Base-by-base conservation (phyloP, 1,140 invertebrate species). In the Artemia franciscana region DNA sequence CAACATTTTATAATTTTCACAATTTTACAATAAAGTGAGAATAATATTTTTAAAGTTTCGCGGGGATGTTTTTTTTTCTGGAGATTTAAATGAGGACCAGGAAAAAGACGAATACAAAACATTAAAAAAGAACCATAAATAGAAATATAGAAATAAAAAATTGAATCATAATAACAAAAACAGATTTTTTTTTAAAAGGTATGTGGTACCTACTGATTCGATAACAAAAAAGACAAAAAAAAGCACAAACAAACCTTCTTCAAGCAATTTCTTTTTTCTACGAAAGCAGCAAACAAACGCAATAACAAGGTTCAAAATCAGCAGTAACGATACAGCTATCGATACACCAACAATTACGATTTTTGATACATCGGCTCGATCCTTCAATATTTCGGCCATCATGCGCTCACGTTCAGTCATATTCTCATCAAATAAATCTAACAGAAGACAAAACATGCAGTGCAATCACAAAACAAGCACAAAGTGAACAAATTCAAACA, bases 211-310 rank as follows among this genome's bases (percentile, higher is more conserved):
- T n/a, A n/a, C n/a, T n/a, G n/a, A n/a, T n/a, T n/a, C n/a, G n/a
- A n/a, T n/a, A n/a, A n/a, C n/a, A n/a, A n/a, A n/a, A n/a, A 60
- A 60, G 61, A 62, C 58, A 64, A 27, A 57, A 67, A 65, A 62
- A 57, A 60, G 73, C 62, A 65, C 60, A 67, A 61, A 65, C 65
- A 65, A 73, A 76, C 75, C 76, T 71, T 77, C 73, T 68, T 76
- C 74, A 21, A 77, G 67, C 57, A 72, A 66, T 72, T 83, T 82
- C 66, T 77, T 81, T 64, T 81, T 79, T 71, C 85, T 79, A 73
- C 84, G 82, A 60, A 85, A 80, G 68, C 90, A 77, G 76, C 88
- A 89, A 76, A 84, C 89, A 63, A 84, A 80, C 65, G 91, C 85
- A 64, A 91, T 78, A 63, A 80, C 80, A 64, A 86, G 81, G 74